Conservation (phyloP, 2,888 invertebrate species). For the Brenthis hecate region DNA sequence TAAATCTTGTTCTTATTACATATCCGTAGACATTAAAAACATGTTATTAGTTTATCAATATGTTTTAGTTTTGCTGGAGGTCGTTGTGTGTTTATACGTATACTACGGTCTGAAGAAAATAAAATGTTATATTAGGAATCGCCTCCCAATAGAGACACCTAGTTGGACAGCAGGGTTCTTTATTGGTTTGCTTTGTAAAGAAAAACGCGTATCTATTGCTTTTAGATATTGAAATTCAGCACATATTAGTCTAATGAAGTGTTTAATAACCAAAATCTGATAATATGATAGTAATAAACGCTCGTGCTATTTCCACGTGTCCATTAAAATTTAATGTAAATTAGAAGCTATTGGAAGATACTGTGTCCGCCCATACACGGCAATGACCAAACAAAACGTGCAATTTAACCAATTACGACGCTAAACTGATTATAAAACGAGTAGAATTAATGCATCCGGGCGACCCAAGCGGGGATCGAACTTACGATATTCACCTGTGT, state of each 20-base stretch:
- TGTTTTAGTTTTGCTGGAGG: too few relatives aligned
- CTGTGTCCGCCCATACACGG: slow-evolving; percentile 35
- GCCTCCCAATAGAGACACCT: too few relatives aligned
- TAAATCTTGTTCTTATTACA: too few relatives aligned
- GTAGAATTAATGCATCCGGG: slow-evolving; percentile 50
- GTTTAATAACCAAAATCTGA: background rate
- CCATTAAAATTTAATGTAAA: slow-evolving; percentile 33
- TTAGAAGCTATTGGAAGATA: slow-evolving; percentile 34
- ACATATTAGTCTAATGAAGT: background rate
- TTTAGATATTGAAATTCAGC: too few relatives aligned
- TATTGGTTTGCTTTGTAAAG: too few relatives aligned
- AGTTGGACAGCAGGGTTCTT: too few relatives aligned
- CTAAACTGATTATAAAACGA: slow-evolving; percentile 50
- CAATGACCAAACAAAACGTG: slow-evolving; percentile 44
- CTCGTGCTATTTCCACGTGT: slow-evolving; percentile 1
- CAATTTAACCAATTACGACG: slow-evolving; percentile 49
- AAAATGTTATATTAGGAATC: too few relatives aligned
- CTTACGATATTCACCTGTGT: slow-evolving; percentile 37
- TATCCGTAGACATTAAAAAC: too few relatives aligned
- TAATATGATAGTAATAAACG: slow-evolving; percentile 8
- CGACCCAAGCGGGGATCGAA: slow-evolving; percentile 19
- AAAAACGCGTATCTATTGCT: too few relatives aligned
- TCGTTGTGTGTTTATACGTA: too few relatives aligned
- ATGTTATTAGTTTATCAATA: too few relatives aligned
- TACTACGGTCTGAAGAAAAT: too few relatives aligned